Percentiles rank a stretch among this genome's conserved stretches.
These are phyloP conservation scores for Scalopus aquaticus DNA, from an alignment of 2,113 vertebrate genomes.

Conservation along the genomic window DNA sequence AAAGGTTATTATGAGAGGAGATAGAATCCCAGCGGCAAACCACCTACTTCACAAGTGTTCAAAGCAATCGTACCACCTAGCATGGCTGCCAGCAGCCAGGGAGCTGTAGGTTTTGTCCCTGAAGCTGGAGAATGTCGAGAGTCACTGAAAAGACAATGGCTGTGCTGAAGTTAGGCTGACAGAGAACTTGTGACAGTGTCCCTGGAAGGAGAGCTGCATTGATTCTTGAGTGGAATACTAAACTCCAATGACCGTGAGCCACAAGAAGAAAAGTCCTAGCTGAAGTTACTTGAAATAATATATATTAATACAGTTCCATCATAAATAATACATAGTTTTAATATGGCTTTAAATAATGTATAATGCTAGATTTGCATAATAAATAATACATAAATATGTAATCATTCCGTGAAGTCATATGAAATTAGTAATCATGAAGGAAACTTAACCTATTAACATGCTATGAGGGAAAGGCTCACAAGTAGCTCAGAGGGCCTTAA, in stretches of 20 bases:
- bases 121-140: background rate
- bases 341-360: slow-evolving; percentile 84
- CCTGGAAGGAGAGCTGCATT: slow-evolving; percentile 32
- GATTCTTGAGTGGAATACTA: slow-evolving; percentile 69
- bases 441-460: slow-evolving; percentile 76
- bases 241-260: slow-evolving; percentile 63
- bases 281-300: slow-evolving; percentile 79
- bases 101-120: background rate
- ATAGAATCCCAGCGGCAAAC: background rate
- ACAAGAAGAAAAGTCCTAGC: slow-evolving; percentile 53
- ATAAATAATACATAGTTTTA: slow-evolving; percentile 85
- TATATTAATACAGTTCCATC: slow-evolving; percentile 79
- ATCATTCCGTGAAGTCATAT: slow-evolving; percentile 78
- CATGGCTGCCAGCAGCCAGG: background rate
- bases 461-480: slow-evolving; percentile 54
- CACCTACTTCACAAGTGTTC: slow-evolving; percentile 1
- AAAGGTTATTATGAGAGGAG: background rate
- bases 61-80: background rate
- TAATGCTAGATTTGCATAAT: slow-evolving; percentile 78
- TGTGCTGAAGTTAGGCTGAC: background rate
- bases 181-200: slow-evolving; percentile 36
- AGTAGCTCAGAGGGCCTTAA: slow-evolving; percentile 56
- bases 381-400: slow-evolving; percentile 83
- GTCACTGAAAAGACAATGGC: background rate
- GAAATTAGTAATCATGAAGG: slow-evolving; percentile 78